Conservation (phyloP, 2,797 vertebrate genomes). For the Typhlichthys subterraneus region DNA sequence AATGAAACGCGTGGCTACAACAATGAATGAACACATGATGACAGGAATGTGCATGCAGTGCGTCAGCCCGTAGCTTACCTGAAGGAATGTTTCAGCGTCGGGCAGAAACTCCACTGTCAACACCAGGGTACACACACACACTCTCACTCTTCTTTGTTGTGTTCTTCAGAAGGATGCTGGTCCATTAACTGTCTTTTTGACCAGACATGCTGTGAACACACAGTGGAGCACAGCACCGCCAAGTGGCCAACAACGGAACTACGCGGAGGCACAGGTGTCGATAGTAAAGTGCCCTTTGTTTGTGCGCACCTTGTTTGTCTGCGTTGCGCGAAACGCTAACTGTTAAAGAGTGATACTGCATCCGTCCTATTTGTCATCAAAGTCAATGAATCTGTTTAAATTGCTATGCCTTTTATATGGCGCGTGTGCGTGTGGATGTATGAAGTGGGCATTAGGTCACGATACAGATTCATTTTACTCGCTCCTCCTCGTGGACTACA, state of each 20-base stretch:
- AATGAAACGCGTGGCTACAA: constrained; percentile 6
- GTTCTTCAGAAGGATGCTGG: constrained; percentile 58
- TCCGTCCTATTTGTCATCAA: neutral
- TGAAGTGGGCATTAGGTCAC: constrained; percentile 44
- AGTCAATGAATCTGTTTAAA: neutral
- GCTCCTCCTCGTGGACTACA: constrained; percentile 57
- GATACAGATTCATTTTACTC: constrained; percentile 66
- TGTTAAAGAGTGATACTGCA: neutral
- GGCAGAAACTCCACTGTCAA: constrained; percentile 18
- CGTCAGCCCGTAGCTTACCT: constrained; percentile 24
- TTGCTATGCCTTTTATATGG: constrained; percentile 7
- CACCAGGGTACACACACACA: constrained; percentile 49
- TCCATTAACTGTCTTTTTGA: constrained; percentile 67
- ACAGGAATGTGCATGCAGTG: constrained; percentile 1
- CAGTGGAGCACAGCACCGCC: constrained; percentile 80
- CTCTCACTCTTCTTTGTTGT: constrained; percentile 26
- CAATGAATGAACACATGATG: constrained; percentile 15
- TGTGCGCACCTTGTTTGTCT: constrained; percentile 18
- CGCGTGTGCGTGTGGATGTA: constrained; percentile 28
- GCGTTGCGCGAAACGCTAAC: neutral
- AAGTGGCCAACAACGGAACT: constrained; percentile 76
- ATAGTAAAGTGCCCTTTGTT: constrained; percentile 31
- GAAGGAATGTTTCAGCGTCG: constrained; percentile 52
- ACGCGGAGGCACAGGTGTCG: constrained; percentile 71
- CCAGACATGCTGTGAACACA: constrained; percentile 68